Base-by-base conservation (phyloP, 92 coral and sea anemone genomes). In the Palythoa caribaeorum region DNA sequence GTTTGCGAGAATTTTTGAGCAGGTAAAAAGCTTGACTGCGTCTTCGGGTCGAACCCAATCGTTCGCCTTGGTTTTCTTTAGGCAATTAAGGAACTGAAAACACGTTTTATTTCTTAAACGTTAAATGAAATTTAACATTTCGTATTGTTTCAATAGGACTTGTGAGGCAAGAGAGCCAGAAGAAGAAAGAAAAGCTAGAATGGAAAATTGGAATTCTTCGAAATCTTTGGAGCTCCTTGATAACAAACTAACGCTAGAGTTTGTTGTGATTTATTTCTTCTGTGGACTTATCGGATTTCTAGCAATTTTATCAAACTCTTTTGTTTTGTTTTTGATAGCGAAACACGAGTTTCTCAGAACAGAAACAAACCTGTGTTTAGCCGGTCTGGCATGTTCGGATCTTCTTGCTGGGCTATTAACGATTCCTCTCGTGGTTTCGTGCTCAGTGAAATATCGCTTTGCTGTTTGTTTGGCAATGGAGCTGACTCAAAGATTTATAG, bases 341-440 rank as follows among this genome's bases (percentile, higher is more conserved):
- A 81, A 40, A 66, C 59, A 65, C 35, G 57, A 39, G 36, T 81
- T 81, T 66, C 86, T 81, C 39, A 48, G 74, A 20, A 81, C 86
- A 19, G 63, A 59, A 5, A 81, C 86, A 9, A 81, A 81, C 21
- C 48, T 81, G 3, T 81, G 86, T n/a, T 52, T 81, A 40, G 74
- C 86, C 21, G 20, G 86, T 16, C 15, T 81, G 14, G 86, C 86
- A 6, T 52, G 86, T 19, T 81, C 86, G 11, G 86, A 81, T 50
- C 86, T 81, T 65, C 86, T 81, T 19, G 59, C 86, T 11, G 86
- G 86, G 13, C 76, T 81, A 10, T 16, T 81, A 11, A 71, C 76
- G 66, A 66, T 71, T 19, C 86, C 86, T 4, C 74, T 81, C 2
- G 86, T 81, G 20, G 66, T 81, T 13, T 17, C 86, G 1, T 81